These are phyloP conservation scores for Parazoanthus darwini DNA, from an alignment of 92 coral and sea anemone genomes.

Conservation along the genomic window DNA sequence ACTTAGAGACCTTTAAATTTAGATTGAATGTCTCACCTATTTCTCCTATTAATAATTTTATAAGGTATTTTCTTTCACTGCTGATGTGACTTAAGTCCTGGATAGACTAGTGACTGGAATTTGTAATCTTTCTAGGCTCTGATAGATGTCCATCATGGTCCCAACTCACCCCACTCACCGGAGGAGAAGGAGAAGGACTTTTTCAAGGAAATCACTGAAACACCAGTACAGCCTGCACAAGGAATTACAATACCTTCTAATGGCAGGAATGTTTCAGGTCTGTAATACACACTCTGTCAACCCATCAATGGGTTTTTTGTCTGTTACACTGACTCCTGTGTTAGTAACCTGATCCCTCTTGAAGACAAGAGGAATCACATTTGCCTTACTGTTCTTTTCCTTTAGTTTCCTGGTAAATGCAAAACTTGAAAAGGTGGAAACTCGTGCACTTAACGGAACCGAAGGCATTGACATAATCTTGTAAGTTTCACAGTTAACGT, in stretches of 20 bases:
- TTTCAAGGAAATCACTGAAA: constrained; percentile 81
- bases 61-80: too few relatives aligned
- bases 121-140: constrained; percentile 35
- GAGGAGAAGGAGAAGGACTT: constrained; percentile 88
- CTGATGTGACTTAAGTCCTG: too few relatives aligned
- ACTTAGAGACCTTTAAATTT: too few relatives aligned
- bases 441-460: neutral
- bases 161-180: constrained; percentile 77
- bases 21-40: too few relatives aligned
- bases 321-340: too few relatives aligned
- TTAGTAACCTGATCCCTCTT: too few relatives aligned
- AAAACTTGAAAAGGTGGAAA: neutral
- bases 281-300: neutral
- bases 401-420: neutral
- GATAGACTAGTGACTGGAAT: too few relatives aligned
- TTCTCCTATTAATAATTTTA: too few relatives aligned
- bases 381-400: neutral
- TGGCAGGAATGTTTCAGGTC: constrained; percentile 71
- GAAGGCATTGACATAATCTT: neutral
- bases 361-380: too few relatives aligned
- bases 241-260: constrained; percentile 77
- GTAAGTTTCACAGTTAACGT: neutral
- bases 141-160: constrained; percentile 62
- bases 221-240: constrained; percentile 48
- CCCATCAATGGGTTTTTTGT: too few relatives aligned